Conservation (phyloP, 2,797 vertebrate species). For the Neosalanx taihuensis region DNA sequence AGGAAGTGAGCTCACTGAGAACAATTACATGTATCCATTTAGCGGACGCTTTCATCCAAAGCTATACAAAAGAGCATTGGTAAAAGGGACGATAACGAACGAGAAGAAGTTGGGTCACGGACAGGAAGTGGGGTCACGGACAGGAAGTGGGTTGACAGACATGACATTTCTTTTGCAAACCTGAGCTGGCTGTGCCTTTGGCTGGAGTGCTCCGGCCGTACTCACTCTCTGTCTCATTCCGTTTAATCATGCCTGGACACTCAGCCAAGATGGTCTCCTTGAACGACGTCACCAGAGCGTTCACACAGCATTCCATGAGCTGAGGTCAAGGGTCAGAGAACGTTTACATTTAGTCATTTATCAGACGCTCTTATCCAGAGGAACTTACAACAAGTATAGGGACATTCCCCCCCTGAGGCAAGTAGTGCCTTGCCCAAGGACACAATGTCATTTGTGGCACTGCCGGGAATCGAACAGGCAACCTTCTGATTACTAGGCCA, state of each 20-base stretch:
- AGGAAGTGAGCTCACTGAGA: neutral
- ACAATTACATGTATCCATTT: neutral
- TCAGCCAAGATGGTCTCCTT: slow-evolving; percentile 98
- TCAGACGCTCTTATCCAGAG: no score
- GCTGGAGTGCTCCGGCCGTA: slow-evolving; percentile 62
- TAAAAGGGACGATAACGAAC: neutral
- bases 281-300: slow-evolving; percentile 95
- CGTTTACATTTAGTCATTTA: no score
- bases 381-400: no score
- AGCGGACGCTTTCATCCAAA: neutral
- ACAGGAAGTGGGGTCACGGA: slow-evolving; percentile 1
- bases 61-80: neutral
- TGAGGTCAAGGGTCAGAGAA: slow-evolving; percentile 49
- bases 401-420: no score
- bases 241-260: slow-evolving; percentile 99
- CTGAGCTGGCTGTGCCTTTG: slow-evolving; percentile 68
- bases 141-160: slow-evolving; percentile 28
- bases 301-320: slow-evolving; percentile 99
- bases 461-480: no score
- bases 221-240: slow-evolving; percentile 99
- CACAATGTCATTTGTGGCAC: no score
- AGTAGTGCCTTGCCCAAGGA: no score
- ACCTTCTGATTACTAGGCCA: no score
- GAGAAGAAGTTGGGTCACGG: neutral
- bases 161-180: slow-evolving; percentile 59